A percentile compares a stretch with the other conserved stretches of the same genome.
phyloP scores from a whole-genome alignment of 2,888 invertebrate species.

The Melitaea athalia region DNA sequence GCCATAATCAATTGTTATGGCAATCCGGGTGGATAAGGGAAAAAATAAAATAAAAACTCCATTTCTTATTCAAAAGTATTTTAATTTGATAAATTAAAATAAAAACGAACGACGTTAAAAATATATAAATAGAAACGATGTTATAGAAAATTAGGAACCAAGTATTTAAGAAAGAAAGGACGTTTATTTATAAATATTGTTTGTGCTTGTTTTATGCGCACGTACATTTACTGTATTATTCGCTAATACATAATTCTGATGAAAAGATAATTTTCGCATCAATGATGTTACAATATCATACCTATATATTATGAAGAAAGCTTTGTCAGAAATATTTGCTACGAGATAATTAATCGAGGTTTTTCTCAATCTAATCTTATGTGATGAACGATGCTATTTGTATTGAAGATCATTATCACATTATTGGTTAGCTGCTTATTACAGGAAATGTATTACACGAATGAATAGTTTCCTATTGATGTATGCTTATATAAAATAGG shows the following conservation, averaged over 20 bases:
- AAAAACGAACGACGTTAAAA: too few relatives aligned
- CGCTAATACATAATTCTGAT: too few relatives aligned
- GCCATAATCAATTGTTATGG: neutral
- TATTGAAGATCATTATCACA: constrained; percentile 2
- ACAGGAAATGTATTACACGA: neutral
- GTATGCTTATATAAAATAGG: neutral
- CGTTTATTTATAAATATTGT: too few relatives aligned
- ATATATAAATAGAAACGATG: too few relatives aligned
- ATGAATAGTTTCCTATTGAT: neutral
- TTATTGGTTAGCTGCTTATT: constrained; percentile 7
- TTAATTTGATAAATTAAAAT: neutral
- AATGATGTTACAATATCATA: too few relatives aligned
- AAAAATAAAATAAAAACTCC: neutral
- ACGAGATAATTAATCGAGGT: constrained; percentile 3
- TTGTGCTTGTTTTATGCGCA: too few relatives aligned
- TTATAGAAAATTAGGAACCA: too few relatives aligned
- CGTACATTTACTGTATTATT: too few relatives aligned
- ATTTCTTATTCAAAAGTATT: neutral
- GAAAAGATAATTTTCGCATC: too few relatives aligned
- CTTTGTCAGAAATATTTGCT: neutral
- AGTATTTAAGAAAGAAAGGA: too few relatives aligned
- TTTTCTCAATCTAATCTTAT: constrained; percentile 2
- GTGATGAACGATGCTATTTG: constrained; percentile 2
- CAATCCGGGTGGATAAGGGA: neutral
- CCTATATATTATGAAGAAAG: too few relatives aligned